Conservation (phyloP, 2,888 invertebrate genomes). For the Temnothorax unifasciatus region DNA sequence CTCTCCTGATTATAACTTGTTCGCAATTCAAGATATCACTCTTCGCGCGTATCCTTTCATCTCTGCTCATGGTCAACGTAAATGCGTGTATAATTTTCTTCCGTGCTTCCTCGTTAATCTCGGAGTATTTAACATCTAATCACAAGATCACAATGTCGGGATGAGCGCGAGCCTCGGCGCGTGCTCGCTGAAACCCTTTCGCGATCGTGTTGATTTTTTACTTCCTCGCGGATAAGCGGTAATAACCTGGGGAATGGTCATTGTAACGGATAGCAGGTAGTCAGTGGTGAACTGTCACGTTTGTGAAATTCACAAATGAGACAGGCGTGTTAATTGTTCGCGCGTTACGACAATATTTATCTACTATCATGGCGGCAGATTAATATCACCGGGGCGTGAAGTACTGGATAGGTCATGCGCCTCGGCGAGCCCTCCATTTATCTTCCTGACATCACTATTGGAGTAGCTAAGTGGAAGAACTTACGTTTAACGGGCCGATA, state of each 20-base stretch:
- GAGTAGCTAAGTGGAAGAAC: conserved; percentile 23
- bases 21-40: neutral
- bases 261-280: neutral
- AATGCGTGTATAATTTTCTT: neutral
- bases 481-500: conserved; percentile 21
- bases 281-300: neutral
- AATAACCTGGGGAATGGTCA: neutral
- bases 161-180: neutral
- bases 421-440: conserved; percentile 5
- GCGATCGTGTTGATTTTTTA: conserved; percentile 6
- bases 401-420: neutral
- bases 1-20: neutral
- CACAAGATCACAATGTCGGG: neutral
- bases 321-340: conserved; percentile 26
- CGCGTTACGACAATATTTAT: conserved; percentile 26
- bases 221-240: neutral
- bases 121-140: neutral
- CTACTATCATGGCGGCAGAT: conserved; percentile 3
- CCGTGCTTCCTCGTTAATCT: neutral
- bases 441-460: conserved; percentile 10
- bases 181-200: neutral
- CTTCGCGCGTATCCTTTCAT: neutral
- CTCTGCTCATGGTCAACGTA: neutral
- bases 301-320: neutral
- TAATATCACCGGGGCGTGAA: conserved; percentile 20